Conservation (phyloP, 30 jellyfish, hydroid and myxozoan genomes). For the Aurelia aurita region DNA sequence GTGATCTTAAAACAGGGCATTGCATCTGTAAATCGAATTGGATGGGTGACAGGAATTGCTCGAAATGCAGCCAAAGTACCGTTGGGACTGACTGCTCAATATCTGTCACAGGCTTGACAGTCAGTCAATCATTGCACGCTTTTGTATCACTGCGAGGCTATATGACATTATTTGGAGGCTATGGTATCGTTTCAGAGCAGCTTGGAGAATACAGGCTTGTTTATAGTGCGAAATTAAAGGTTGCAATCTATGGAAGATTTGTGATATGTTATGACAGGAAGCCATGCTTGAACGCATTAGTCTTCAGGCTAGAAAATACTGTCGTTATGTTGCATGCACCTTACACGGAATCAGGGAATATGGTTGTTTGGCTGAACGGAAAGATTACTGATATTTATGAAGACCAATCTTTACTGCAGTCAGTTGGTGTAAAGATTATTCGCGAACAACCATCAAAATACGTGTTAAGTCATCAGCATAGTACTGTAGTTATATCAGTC, state of each 20-base stretch:
- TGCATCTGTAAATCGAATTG: slow-evolving; percentile 57
- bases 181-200: slow-evolving; percentile 28
- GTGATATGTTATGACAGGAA: slow-evolving; percentile 33
- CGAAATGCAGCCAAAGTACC: slow-evolving; percentile 46
- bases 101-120: neutral
- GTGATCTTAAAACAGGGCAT: slow-evolving; percentile 40
- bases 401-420: neutral
- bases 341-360: neutral
- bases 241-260: slow-evolving; percentile 52
- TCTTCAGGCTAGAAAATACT: neutral
- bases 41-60: slow-evolving; percentile 65
- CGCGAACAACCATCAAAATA: slow-evolving; percentile 23
- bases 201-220: slow-evolving; percentile 59
- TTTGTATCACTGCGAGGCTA: slow-evolving; percentile 40
- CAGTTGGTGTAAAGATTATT: slow-evolving; percentile 12
- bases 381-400: slow-evolving; percentile 27
- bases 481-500: slow-evolving; percentile 1
- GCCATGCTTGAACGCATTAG: slow-evolving; percentile 55
- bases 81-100: slow-evolving; percentile 65
- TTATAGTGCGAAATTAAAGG: neutral
- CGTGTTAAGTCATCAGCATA: slow-evolving; percentile 5
- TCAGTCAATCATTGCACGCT: slow-evolving; percentile 28
- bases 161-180: slow-evolving; percentile 49
- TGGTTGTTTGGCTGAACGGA: slow-evolving; percentile 57
- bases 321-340: slow-evolving; percentile 53